Evolutionary conservation across 2,888 invertebrate genomes (phyloP), one percentile per base, ranked within the genome.

Genomic region (Drosophila prolongata): DNA sequence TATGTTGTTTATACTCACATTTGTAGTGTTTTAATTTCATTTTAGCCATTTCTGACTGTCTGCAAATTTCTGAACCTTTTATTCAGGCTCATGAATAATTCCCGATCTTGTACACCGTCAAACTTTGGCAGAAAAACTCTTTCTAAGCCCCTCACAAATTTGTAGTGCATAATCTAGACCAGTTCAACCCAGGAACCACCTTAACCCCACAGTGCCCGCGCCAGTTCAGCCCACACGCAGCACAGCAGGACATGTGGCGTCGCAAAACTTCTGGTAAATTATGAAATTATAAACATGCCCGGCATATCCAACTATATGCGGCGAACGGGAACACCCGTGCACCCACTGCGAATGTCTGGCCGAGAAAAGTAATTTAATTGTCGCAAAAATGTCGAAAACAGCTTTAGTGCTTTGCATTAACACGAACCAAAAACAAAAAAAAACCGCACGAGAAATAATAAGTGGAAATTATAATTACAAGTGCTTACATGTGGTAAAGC

Each of bases 321-420:
- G 30, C 9, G 13, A 40, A 47, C 56, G 61, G 54, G 42, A 14
- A 47, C 42, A 52, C 30, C 38, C 53, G 27, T 46, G 55, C 49
- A 61, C 42, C 46, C 57, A 55, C 64, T 52, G 67, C 47, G 44
- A 49, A 78, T 85, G 82, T 83, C 82, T 83, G 85, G 85, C 47
- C 74, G 79, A 82, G 85, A 83, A 84, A 84, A 85, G 82, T 83
- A 85, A 83, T 83, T 83, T 79, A 85, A 83, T 82, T 83, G 82
- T 83, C 85, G 82, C 82, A 83, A 82, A 83, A 82, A 83, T 84
- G 82, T 83, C 82, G 85, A 84, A 83, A 83, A 82, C 85, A 85
- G 82, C 82, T 83, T 84, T 79, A 69, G 62, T 74, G 77, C 75
- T 84, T 58, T 84, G 78, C 80, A 81, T 81, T 82, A 84, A 78